Base-by-base conservation (phyloP, 2,113 vertebrate species). In the Crotalus viridis region DNA sequence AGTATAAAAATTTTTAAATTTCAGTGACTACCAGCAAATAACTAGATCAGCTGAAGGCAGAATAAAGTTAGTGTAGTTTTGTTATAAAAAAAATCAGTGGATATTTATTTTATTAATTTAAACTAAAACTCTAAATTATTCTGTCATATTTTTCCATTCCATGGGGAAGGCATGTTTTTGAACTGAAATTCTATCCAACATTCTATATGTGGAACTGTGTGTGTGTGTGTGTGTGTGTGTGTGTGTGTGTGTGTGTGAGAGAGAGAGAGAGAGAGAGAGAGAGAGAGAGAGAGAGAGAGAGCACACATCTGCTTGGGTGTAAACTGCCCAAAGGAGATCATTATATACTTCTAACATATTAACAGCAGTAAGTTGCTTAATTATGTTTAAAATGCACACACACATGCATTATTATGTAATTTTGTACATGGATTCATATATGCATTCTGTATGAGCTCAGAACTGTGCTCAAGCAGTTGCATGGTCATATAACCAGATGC, bases 31-130 rank as follows among this genome's bases (percentile, higher is more conserved):
- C n/a, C 12, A 56, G 94, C 97, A 90, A 98, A 97, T 98, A 97
- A 98, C 98, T 97, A 93, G 97, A 90, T 69, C 21, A 85, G 94
- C 93, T 91, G 94, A 92, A 88, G 91, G 95, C 93, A 93, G 94
- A 94, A 91, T 95, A 92, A 95, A 97, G 81, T 95, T 95, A 96
- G 92, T 95, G 90, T 95, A 89, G 26, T 12, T 97, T 93, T 22
- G 91, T 94, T 91, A 64, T 28, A 46, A 74, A 87, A 89, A 89
- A 95, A 93, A n/a, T n/a, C 90, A 92, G 94, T 95, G 94, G 97
- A 95, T 33, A 33, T 74, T 74, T 2, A 6, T 74, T 74, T 17
- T 33, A 74, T 17, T 74, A 33, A 74, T 74, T 15, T 39, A 19
- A 33, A 74, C 8, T 7, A 95, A 91, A 95, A 96, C 92, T 92